Evolutionary conservation across 2,888 invertebrate species (phyloP).

Genomic region (Hirtodrosophila alboralis): DNA sequence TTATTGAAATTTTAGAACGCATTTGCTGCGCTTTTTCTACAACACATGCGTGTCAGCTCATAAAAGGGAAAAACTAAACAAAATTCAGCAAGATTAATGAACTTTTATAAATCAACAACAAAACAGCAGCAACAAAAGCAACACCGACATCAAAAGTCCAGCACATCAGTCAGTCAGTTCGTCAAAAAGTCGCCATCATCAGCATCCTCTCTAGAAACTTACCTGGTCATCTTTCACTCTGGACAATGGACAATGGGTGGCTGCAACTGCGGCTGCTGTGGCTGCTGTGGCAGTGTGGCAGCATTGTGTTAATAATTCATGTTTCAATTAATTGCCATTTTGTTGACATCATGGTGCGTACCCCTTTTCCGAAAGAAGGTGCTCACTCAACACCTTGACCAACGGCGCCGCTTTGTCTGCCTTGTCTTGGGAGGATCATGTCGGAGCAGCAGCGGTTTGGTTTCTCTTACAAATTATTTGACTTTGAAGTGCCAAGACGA

Average conservation of each 20-base stretch:
- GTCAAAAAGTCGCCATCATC: constrained; percentile 27
- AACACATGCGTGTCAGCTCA: constrained; percentile 8
- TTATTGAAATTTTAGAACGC: constrained; percentile 59
- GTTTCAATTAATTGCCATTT: constrained; percentile 81
- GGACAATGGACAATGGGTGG: constrained; percentile 65
- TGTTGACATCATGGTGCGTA: constrained; percentile 60
- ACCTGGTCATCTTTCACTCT: constrained; percentile 72
- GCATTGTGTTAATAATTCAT: constrained; percentile 75
- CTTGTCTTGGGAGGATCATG: constrained; percentile 20
- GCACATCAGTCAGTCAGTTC: constrained; percentile 38
- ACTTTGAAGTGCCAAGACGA: constrained; percentile 73
- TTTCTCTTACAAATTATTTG: constrained; percentile 34
- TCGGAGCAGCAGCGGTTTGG: constrained; percentile 5
- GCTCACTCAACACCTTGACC: constrained; percentile 78
- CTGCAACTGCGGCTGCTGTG: constrained; percentile 28
- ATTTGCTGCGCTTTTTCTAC: constrained; percentile 57
- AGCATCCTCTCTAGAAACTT: constrained; percentile 65
- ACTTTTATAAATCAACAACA: constrained; percentile 67
- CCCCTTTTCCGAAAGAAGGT: constrained; percentile 35
- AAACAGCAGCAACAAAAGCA: constrained; percentile 50
- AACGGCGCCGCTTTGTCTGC: constrained; percentile 45
- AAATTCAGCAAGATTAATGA: constrained; percentile 80
- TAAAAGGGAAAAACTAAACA: constrained; percentile 35
- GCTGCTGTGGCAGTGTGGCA: constrained; percentile 38
- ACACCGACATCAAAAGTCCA: constrained; percentile 55